Base-by-base conservation (phyloP, 2,797 vertebrate genomes). In the Lepidocolaptes lacrymiger region DNA sequence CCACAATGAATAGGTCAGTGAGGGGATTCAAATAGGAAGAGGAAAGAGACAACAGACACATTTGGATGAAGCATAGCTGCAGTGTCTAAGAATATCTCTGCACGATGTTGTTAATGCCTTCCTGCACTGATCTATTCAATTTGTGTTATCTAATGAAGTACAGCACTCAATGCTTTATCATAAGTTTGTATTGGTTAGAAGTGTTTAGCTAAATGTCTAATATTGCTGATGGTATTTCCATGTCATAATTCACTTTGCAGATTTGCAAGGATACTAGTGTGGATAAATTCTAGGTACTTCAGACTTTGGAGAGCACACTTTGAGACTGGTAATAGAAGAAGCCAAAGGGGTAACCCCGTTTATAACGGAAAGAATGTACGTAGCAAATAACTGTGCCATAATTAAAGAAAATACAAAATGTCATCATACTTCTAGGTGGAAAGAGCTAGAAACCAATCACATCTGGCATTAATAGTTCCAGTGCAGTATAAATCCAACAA, bases 381-480 rank as follows among this genome's bases (percentile, higher is more conserved):
- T 96, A 98, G 98, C 96, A 97, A 98, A 97, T 98, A 98, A 98
- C 97, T 97, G 97, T 94, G 96, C 96, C 93, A 97, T 98, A 98
- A 98, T 98, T 98, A 98, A 98, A 98, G 98, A 97, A 97, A 98
- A 98, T 98, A 98, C 98, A 98, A 89, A 97, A 98, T 97, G 97
- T 97, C 97, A 98, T 94, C 92, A 90, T 91, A 95, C 87, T 94
- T 98, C 97, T 97, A 97, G 93, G 66, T 91, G 92, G 96, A 97
- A 98, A 97, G 97, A 96, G 95, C 94, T 97, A 91, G 97, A 98
- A 98, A 98, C 95, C 95, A 98, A 98, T 98, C 97, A 98, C n/a
- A 43, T 86, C 94, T 98, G 98, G 97, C 97, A 97, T 97, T 98
- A 98, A 98, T 97, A 95, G 97, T 74, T 97, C 93, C 93, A 96